Conservation (phyloP, 2,797 vertebrate species). For the Notamacropus eugenii region DNA sequence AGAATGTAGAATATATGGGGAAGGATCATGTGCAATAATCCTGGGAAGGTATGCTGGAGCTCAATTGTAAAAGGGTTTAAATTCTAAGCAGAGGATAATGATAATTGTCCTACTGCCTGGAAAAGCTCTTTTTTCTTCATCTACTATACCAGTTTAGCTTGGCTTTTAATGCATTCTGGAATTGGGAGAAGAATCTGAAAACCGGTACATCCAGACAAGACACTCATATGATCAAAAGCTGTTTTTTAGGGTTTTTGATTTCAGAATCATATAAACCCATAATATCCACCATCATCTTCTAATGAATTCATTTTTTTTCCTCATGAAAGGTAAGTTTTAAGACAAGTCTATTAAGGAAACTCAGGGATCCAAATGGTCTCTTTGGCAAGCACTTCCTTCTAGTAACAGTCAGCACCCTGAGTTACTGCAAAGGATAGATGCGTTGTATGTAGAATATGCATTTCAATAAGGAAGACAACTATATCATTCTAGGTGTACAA, state of each 20-base stretch:
- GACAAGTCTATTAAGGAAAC: background rate
- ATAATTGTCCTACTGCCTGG: background rate
- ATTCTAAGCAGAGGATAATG: background rate
- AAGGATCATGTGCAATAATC: background rate
- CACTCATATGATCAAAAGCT: background rate
- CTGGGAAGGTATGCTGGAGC: background rate
- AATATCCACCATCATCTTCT: background rate
- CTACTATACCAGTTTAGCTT: background rate
- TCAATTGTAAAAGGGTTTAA: background rate
- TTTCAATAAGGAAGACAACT: background rate
- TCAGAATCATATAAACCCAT: background rate
- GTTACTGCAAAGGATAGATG: background rate
- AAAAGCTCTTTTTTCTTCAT: background rate
- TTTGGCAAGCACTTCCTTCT: background rate
- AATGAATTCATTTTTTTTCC: background rate
- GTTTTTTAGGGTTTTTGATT: background rate
- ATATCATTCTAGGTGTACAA: background rate
- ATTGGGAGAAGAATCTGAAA: conserved; percentile 2
- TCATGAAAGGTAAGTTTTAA: background rate
- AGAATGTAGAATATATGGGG: background rate
- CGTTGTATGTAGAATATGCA: background rate
- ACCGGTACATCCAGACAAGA: background rate
- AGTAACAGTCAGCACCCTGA: background rate
- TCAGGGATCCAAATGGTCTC: background rate
- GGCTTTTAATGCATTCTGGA: background rate